Conservation (phyloP, 1,140 invertebrate genomes). For the Trichonephila inaurata region DNA sequence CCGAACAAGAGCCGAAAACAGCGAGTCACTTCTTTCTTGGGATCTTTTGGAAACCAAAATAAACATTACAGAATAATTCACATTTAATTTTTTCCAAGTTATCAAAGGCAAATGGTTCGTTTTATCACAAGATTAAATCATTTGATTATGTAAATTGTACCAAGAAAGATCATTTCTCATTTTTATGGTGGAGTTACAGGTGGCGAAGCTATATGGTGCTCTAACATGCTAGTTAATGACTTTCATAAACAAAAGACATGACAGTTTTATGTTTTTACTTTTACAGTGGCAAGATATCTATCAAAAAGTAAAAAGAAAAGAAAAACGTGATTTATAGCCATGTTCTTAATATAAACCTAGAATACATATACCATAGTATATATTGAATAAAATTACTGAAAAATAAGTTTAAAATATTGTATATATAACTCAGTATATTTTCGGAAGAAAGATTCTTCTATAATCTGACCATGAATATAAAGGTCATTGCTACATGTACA, state of each 20-base stretch:
- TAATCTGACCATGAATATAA: too few relatives aligned
- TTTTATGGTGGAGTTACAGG: not conserved
- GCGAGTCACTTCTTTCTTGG: constrained; percentile 32
- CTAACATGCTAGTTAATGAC: constrained; percentile 10
- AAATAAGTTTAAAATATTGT: not conserved
- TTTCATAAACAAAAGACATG: not conserved
- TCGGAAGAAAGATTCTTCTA: too few relatives aligned
- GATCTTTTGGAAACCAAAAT: constrained; percentile 61
- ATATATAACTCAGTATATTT: not conserved
- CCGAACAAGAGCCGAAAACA: constrained; percentile 11
- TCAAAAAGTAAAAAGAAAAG: not conserved
- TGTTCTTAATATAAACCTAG: not conserved
- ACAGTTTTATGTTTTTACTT: not conserved
- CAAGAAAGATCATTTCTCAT: not conserved
- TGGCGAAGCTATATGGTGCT: constrained; percentile 17
- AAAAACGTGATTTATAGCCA: not conserved
- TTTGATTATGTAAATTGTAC: too few relatives aligned
- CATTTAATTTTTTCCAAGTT: not conserved
- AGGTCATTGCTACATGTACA: too few relatives aligned
- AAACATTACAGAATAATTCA: not conserved
- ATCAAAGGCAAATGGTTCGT: not conserved
- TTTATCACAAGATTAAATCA: not conserved
- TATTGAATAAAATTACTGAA: not conserved
- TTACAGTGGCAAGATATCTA: not conserved
- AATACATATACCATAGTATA: not conserved